phyloP scores from a whole-genome alignment of 2,113 vertebrate genomes.

The Myrmecobius fasciatus region DNA sequence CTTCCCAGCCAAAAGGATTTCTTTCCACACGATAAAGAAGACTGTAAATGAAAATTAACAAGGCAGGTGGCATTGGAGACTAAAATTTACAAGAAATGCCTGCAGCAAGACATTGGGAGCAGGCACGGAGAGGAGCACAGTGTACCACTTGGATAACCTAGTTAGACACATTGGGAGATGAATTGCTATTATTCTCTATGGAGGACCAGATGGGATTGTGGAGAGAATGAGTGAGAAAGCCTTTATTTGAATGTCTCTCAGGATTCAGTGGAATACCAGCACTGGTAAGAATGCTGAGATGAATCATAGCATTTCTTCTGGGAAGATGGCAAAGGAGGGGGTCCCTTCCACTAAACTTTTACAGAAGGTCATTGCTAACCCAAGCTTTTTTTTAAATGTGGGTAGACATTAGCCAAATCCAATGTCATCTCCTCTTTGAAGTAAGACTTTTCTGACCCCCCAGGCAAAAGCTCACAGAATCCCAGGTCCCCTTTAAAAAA shows the following conservation, averaged over 20 bases:
- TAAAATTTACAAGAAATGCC: constrained; percentile 7
- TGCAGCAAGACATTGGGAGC: constrained; percentile 2
- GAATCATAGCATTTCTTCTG: background rate
- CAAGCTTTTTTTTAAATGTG: background rate
- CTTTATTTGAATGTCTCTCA: constrained; percentile 23
- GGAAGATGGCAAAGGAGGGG: background rate
- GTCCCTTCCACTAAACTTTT: background rate
- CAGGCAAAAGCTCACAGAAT: background rate
- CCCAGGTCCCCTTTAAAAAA: background rate
- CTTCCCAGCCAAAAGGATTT: constrained; percentile 35
- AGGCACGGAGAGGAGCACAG: background rate
- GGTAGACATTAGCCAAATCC: background rate
- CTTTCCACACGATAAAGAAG: constrained; percentile 14
- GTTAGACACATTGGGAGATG: constrained; percentile 30
- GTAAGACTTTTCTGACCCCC: background rate
- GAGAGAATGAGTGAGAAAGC: background rate
- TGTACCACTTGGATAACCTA: background rate
- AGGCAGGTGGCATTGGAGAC: constrained; percentile 12
- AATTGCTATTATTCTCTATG: constrained; percentile 5
- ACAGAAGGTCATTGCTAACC: background rate
- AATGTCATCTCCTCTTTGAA: background rate
- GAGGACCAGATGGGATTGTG: background rate
- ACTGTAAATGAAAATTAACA: constrained; percentile 36
- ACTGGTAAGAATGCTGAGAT: background rate
- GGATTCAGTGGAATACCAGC: background rate